Conservation (phyloP, 1,140 invertebrate genomes). For the Asbolus verrucosus region DNA sequence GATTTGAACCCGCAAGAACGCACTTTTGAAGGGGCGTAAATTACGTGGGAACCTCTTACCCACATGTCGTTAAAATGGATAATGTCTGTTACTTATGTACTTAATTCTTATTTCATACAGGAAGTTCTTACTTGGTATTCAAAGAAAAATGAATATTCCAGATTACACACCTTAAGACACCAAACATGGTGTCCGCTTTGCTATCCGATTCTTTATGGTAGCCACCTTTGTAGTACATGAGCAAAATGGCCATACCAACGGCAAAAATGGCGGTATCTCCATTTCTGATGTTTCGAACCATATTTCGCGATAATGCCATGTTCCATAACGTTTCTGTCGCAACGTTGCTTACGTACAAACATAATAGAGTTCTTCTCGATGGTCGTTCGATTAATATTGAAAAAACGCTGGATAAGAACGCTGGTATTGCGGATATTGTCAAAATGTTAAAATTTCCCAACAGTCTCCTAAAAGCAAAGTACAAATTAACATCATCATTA, state of each 20-base stretch:
- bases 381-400: constrained; percentile 83
- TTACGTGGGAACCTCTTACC: too few species aligned
- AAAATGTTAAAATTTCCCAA: constrained; percentile 78
- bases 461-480: constrained; percentile 68
- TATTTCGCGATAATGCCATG: constrained; percentile 76
- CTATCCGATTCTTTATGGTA: constrained; percentile 61
- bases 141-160: too few species aligned
- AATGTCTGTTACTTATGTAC: too few species aligned
- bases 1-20: too few species aligned
- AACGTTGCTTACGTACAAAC: constrained; percentile 85
- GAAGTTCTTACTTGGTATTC: too few species aligned
- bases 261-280: constrained; percentile 78
- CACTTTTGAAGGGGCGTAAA: too few species aligned
- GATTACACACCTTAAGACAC: constrained; percentile 69
- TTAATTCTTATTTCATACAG: too few species aligned
- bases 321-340: constrained; percentile 83
- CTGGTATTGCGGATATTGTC: constrained; percentile 78
- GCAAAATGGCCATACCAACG: constrained; percentile 69
- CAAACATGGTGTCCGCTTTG: constrained; percentile 74
- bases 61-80: too few species aligned
- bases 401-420: constrained; percentile 76
- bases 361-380: constrained; percentile 76
- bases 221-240: constrained; percentile 72
- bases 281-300: constrained; percentile 71
- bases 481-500: too few species aligned